phyloP scores from a whole-genome alignment of 2,113 vertebrate genomes.

The Athene noctua region DNA sequence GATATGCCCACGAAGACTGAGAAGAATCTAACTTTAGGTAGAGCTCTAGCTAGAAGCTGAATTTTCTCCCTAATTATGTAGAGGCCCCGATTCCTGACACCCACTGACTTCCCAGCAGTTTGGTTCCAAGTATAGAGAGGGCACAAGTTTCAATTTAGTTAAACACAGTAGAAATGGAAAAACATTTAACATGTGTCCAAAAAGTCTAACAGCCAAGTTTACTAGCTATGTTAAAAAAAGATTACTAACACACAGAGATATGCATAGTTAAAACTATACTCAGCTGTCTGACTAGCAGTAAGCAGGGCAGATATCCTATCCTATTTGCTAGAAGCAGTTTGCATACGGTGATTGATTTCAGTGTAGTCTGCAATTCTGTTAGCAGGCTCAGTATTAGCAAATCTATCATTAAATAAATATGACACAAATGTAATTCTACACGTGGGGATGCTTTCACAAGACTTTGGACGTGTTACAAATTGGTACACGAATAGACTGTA shows the following conservation, averaged over 20 bases:
- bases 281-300: neutral
- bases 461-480: conserved; percentile 30
- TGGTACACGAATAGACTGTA: neutral
- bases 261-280: neutral
- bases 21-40: neutral
- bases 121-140: neutral
- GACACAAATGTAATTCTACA: conserved; percentile 40
- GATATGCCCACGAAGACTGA: neutral
- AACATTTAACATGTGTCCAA: neutral
- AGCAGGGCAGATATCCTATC: neutral
- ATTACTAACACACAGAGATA: neutral
- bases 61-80: neutral
- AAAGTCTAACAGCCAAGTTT: neutral
- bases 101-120: neutral
- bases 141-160: neutral
- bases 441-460: neutral
- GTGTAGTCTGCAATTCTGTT: neutral
- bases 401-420: conserved; percentile 61
- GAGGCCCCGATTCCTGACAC: neutral
- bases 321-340: neutral
- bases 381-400: conserved; percentile 13
- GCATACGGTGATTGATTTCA: neutral
- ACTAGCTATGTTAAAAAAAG: neutral
- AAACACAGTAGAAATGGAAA: neutral
- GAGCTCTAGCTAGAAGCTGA: neutral